A percentile compares a stretch with the other conserved stretches of the same genome.
Conservation (phyloP, 2,888 invertebrate species). For the Microdon myrmicae region DNA sequence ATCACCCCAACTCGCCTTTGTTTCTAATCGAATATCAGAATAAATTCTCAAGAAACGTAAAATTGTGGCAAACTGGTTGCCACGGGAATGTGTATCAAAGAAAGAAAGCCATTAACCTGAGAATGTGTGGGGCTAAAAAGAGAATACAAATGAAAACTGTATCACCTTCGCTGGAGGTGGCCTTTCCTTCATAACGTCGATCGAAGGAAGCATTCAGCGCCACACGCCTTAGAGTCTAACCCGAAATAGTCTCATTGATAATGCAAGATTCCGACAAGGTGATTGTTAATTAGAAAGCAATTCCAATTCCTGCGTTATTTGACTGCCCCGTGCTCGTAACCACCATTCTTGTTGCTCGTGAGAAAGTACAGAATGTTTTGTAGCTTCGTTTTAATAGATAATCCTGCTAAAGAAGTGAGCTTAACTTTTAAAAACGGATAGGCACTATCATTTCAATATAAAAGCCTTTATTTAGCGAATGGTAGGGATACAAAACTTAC, state of each 20-base stretch:
- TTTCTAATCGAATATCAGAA: slow-evolving; percentile 20
- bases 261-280: slow-evolving; percentile 24
- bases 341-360: too few relatives aligned
- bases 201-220: slow-evolving; percentile 10
- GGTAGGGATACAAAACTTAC: too few relatives aligned
- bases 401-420: too few relatives aligned
- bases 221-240: slow-evolving; percentile 16
- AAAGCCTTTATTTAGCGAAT: too few relatives aligned
- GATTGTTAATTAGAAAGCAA: slow-evolving; percentile 46
- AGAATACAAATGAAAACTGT: slow-evolving; percentile 8
- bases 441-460: too few relatives aligned
- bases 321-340: too few relatives aligned
- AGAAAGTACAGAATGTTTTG: too few relatives aligned
- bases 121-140: slow-evolving; percentile 10
- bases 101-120: slow-evolving; percentile 5
- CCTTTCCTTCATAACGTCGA: slow-evolving; percentile 10
- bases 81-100: slow-evolving; percentile 11
- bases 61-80: slow-evolving; percentile 12
- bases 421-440: too few relatives aligned
- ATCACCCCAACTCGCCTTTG: slow-evolving; percentile 22
- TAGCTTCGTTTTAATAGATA: too few relatives aligned
- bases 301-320: slow-evolving; percentile 31
- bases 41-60: slow-evolving; percentile 12
- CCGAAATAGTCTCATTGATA: slow-evolving; percentile 21
- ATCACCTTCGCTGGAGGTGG: slow-evolving; percentile 11